Conservation (phyloP, 1,140 invertebrate genomes). For the Heliconius congener region DNA sequence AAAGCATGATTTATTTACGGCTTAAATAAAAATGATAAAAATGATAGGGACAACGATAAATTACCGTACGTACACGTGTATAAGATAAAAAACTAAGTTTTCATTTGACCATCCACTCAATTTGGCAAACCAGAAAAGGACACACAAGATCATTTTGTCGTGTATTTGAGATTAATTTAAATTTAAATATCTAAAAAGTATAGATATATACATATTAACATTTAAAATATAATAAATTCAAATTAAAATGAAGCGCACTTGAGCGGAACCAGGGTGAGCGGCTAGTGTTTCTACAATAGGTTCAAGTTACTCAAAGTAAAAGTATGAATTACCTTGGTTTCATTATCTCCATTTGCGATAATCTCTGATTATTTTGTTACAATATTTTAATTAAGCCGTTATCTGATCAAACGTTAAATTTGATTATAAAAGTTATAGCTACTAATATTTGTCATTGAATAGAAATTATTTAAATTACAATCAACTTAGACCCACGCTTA, state of each 20-base stretch:
- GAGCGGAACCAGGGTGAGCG: not conserved
- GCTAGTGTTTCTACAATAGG: not conserved
- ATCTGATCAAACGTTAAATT: not conserved
- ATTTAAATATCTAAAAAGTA: constrained; percentile 20
- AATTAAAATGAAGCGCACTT: not conserved
- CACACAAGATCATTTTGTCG: constrained; percentile 4
- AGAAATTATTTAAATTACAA: not conserved
- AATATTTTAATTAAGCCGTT: not conserved
- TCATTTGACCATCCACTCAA: constrained; percentile 11
- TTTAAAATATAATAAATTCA: too few relatives aligned
- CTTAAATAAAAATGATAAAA: not conserved
- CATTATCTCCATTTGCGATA: not conserved
- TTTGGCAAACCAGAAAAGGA: constrained; percentile 21
- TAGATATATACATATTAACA: not conserved
- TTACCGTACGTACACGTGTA: not conserved
- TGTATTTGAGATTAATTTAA: not conserved
- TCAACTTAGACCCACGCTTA: not conserved
- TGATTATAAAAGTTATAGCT: not conserved
- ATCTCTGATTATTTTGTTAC: not conserved
- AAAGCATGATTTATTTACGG: not conserved
- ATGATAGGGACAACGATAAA: not conserved
- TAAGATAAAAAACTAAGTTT: constrained; percentile 4
- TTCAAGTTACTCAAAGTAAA: constrained; percentile 24
- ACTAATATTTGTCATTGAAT: not conserved
- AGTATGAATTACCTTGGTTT: constrained; percentile 20